Conservation (phyloP, 2,888 invertebrate genomes). For the Dasypolia templi region DNA sequence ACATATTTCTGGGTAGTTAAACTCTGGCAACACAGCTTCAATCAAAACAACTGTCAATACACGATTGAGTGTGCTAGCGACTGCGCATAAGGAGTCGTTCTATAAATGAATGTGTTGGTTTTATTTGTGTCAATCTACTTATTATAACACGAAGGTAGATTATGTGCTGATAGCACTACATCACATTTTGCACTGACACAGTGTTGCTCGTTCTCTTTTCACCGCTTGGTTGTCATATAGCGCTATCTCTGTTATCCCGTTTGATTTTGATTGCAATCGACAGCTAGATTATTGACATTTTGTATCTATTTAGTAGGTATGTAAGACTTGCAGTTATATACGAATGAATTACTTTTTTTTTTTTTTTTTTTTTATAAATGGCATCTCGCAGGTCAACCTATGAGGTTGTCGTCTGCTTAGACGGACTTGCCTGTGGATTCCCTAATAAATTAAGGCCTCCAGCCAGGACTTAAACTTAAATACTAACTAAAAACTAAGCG, state of each 20-base stretch:
- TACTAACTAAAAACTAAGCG: no score
- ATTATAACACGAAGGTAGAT: constrained; percentile 27
- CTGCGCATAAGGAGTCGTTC: constrained; percentile 56
- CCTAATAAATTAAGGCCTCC: no score
- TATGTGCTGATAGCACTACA: background rate
- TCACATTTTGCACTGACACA: background rate
- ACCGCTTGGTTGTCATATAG: background rate
- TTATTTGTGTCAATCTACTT: constrained; percentile 42
- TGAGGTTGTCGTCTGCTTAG: no score
- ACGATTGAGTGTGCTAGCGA: constrained; percentile 61
- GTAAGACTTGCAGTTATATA: no score
- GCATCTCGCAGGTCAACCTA: no score
- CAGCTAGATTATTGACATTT: constrained; percentile 1
- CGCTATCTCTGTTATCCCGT: background rate
- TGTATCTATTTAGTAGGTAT: background rate
- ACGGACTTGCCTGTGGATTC: no score
- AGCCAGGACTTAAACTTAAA: no score
- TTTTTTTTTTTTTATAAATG: no score
- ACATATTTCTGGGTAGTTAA: background rate
- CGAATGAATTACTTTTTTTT: background rate
- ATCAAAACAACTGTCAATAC: constrained; percentile 66
- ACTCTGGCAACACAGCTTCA: constrained; percentile 44
- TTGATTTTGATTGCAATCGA: constrained; percentile 16
- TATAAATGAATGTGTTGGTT: constrained; percentile 55
- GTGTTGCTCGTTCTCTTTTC: background rate